Evolutionary conservation across 2,113 vertebrate genomes (phyloP), one percentile per base, ranked within the genome.

Genomic region (Pluvianellus socialis): DNA sequence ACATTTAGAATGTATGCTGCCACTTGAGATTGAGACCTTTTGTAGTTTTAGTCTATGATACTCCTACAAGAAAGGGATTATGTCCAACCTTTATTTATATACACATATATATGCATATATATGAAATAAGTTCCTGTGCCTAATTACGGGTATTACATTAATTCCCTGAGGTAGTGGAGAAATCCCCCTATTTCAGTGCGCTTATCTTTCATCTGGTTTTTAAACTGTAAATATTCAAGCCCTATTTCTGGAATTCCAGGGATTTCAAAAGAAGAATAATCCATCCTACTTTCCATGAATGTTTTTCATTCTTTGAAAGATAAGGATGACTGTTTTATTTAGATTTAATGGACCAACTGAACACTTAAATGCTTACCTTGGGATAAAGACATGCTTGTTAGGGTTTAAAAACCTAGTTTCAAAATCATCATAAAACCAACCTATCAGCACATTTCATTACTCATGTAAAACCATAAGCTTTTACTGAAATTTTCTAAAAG

Each of bases 271-370:
- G 88, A 65, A 79, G 71, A 75, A 68, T 56, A 88, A 94, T 88
- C 59, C 72, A 52, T 81, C 59, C 38, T 93, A 20, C 68, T 92
- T 83, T 79, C 88, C 56, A 12, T 73, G 26, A 77, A 59, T 88
- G 76, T 53, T 96, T 95, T 74, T 89, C 70, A 86, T 92, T 86
- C 86, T 88, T 93, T 76, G 68, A 66, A 75, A 86, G 92, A 89
- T 58, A 92, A 52, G 5, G 1, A 10, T 50, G 62, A 44, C 35
- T 71, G 44, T 79, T 74, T 93, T 77, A 72, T 90, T 92, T 87
- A 66, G 68, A 56, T 86, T 62, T 86, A 90, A 73, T 63, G 74
- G 87, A 90, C 77, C 68, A 72, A 13, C 4, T 5, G 59, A 95
- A 84, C 50, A 61, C 40, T 83, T 66, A 61, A 92, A 68, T 32